These are phyloP conservation scores for Platycercus adscitus DNA, from an alignment of 2,113 vertebrate genomes.

Conservation along the genomic window DNA sequence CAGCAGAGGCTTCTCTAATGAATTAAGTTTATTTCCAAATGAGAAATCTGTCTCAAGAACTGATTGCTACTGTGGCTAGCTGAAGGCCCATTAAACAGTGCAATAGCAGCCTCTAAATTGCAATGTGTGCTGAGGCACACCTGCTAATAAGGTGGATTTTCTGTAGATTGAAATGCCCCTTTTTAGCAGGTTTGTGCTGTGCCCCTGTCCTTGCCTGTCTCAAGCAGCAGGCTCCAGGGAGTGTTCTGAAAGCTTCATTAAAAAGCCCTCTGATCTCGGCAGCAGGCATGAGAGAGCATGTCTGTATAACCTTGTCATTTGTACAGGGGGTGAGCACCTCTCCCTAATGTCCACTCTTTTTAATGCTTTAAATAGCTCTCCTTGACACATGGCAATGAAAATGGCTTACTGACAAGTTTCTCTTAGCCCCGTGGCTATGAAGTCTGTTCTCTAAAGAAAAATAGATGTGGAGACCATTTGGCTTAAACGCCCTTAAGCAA, in stretches of 20 bases:
- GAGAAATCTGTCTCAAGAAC: neutral
- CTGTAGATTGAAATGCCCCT: neutral
- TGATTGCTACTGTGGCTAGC: neutral
- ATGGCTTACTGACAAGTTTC: conserved; percentile 40
- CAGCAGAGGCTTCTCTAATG: neutral
- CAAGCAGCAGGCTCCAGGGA: neutral
- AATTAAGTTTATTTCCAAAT: neutral
- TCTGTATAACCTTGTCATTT: neutral
- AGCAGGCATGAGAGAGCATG: neutral
- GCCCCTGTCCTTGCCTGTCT: neutral
- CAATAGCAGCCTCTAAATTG: neutral
- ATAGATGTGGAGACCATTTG: conserved; percentile 46
- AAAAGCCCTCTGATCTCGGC: conserved; percentile 6
- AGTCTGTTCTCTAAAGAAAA: conserved; percentile 38
- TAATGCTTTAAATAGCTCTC: conserved; percentile 41
- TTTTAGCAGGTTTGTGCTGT: neutral
- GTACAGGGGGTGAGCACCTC: neutral
- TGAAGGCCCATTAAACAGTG: neutral
- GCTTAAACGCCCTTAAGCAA: conserved; percentile 49
- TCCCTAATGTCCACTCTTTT: neutral
- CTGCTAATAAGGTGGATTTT: conserved; percentile 14
- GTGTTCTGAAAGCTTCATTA: conserved; percentile 21
- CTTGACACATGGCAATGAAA: conserved; percentile 13
- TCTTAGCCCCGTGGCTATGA: conserved; percentile 14
- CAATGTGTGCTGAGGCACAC: neutral